A percentile compares a stretch with the other conserved stretches of the same genome.
Conservation (phyloP, 2,797 vertebrate genomes). For the Tangara arthus region DNA sequence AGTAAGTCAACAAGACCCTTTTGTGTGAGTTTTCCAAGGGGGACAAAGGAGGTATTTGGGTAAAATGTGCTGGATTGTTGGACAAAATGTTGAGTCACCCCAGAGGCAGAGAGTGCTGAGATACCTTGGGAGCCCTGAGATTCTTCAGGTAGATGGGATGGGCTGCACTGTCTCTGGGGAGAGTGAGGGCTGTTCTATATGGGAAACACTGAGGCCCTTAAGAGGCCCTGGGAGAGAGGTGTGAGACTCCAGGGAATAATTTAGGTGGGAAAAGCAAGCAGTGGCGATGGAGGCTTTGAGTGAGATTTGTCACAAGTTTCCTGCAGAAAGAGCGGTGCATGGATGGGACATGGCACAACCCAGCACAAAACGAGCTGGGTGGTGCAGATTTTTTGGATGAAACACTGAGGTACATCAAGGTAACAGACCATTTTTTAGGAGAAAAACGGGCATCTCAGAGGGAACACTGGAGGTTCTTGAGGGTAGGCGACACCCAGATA, state of each 20-base stretch:
- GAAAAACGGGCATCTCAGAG: background rate
- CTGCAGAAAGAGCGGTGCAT: background rate
- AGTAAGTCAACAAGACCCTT: background rate
- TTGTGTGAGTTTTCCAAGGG: background rate
- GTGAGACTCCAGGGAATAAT: background rate
- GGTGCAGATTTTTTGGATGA: background rate
- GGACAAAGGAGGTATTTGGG: background rate
- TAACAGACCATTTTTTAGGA: background rate
- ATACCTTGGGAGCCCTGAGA: background rate
- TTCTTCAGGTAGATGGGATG: rapidly evolving
- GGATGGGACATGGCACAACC: rapidly evolving
- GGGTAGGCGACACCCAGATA: background rate
- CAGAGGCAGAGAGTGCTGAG: rapidly evolving
- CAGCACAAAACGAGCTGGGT: background rate
- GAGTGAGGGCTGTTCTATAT: rapidly evolving
- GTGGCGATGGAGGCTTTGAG: background rate
- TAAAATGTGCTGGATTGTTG: background rate
- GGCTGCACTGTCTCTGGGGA: background rate
- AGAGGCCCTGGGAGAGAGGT: background rate
- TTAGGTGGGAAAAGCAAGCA: background rate
- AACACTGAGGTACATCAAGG: background rate
- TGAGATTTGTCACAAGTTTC: background rate
- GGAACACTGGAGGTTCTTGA: background rate
- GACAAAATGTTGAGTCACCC: rapidly evolving
- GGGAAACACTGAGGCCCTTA: background rate